Evolutionary conservation across 2,797 vertebrate genomes (phyloP), one percentile per base, ranked within the genome.

Genomic region (Echiichthys vipera): DNA sequence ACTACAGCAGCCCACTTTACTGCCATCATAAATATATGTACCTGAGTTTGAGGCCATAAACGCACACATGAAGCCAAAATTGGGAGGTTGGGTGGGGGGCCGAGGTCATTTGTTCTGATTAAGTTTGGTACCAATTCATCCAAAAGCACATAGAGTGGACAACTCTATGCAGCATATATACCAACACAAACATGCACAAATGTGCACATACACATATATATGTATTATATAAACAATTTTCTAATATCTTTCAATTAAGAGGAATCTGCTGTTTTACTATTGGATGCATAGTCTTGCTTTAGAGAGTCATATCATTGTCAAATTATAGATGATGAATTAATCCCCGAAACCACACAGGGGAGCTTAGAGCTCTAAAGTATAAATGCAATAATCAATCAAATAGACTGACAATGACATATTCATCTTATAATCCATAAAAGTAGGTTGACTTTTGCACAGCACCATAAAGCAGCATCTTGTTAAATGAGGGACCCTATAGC

Each of bases 1-100:
- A 91, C 83, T 89, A 73, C 85, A 82, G 85, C 85, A 80, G 82
- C 51, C 53, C 27, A 61, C 66, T 93, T 91, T 91, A 93, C 85
- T 64, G 70, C 88, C 69, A 18, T 79, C 86, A 88, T 92, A 92
- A 91, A 92, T 89, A 90, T 49, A 83, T 69, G 59, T 78, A 78
- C 81, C 85, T 85, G 80, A 76, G 77, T 67, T 80, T 77, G 69
- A 74, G 77, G 76, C 77, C 64, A 59, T 88, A 84, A 87, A 88
- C 65, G 73, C 63, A 69, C 50, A 51, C 47, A 40, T 65, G 63
- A 62, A 70, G 51, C 30, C 32, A 37, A 69, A 80, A 76, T 57
- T 25, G 12, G 56, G 71, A 50, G 50, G 46, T 62, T 29, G 15
- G 67, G 45, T 54, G 32, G 42, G 57, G 54, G 63, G 49, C 13